Conservation (phyloP, 2,113 vertebrate genomes). For the Anoura caudifer region DNA sequence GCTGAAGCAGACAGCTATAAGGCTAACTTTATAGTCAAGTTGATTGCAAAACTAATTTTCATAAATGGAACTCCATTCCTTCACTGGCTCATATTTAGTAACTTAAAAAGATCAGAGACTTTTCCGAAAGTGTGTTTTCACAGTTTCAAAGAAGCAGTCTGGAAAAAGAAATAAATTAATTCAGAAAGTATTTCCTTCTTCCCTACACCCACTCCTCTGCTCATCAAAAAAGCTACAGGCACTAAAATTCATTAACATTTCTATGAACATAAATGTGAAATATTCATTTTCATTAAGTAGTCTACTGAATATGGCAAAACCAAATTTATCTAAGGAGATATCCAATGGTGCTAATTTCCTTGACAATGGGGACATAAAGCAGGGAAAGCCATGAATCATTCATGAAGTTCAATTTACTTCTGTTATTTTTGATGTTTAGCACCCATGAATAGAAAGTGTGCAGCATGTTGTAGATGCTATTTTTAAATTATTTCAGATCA, state of each 20-base stretch:
- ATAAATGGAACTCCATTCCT: constrained; percentile 6
- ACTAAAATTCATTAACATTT: constrained; percentile 64
- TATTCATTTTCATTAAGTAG: constrained; percentile 74
- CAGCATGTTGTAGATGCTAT: constrained; percentile 47
- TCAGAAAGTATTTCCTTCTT: constrained; percentile 61
- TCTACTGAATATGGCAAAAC: constrained; percentile 57
- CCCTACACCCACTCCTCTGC: constrained; percentile 22
- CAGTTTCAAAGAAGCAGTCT: constrained; percentile 58
- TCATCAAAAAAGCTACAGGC: constrained; percentile 60
- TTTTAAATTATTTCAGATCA: constrained; percentile 60
- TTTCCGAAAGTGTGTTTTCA: constrained; percentile 35
- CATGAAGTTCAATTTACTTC: constrained; percentile 62
- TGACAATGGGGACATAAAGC: constrained; percentile 58
- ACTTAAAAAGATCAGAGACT: constrained; percentile 53
- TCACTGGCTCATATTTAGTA: constrained; percentile 46
- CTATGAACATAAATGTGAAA: constrained; percentile 68
- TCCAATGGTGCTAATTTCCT: constrained; percentile 52
- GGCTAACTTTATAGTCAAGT: constrained; percentile 7
- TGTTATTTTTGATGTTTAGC: constrained; percentile 65
- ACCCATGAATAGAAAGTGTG: constrained; percentile 61
- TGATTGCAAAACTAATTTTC: constrained; percentile 50
- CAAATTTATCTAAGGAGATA: constrained; percentile 64
- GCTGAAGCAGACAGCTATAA: background rate
- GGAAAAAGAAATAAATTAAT: constrained; percentile 67
- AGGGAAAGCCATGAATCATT: constrained; percentile 66